A percentile compares a stretch with the other conserved stretches of the same genome.
Conservation (phyloP, 2,888 invertebrate genomes). For the Elaeidobius kamerunicus region DNA sequence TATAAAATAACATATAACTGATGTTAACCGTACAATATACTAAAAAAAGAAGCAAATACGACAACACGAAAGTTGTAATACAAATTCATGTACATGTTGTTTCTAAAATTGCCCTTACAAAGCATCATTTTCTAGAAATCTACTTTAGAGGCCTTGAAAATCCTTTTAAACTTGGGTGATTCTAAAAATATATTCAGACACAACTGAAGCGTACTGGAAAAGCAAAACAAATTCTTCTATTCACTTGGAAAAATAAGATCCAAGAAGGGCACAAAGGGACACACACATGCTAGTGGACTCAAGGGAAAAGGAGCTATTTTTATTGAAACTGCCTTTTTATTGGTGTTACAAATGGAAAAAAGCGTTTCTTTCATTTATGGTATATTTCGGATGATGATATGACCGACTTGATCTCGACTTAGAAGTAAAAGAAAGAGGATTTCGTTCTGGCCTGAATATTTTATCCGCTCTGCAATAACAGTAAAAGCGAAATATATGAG, state of each 20-base stretch:
- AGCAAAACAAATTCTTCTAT: slow-evolving; percentile 13
- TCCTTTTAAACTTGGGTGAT: neutral
- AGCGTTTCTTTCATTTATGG: slow-evolving; percentile 13
- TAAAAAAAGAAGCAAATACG: no score
- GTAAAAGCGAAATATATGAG: no score
- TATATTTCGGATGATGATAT: neutral
- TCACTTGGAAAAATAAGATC: slow-evolving; percentile 18
- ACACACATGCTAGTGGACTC: slow-evolving; percentile 12
- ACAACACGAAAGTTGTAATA: no score
- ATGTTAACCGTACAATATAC: no score
- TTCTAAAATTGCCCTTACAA: no score
- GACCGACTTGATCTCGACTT: neutral
- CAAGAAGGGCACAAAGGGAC: slow-evolving; percentile 14
- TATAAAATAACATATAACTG: no score
- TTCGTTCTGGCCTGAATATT: neutral
- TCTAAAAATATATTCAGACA: slow-evolving; percentile 1
- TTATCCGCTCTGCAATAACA: neutral
- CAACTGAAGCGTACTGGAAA: slow-evolving; percentile 3
- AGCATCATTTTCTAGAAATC: neutral
- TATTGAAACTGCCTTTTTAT: slow-evolving; percentile 18
- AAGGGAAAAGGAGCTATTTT: slow-evolving; percentile 12
- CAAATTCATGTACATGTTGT: no score
- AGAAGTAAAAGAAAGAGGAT: neutral
- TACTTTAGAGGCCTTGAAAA: neutral
- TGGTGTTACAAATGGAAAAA: slow-evolving; percentile 18